Evolutionary conservation across 1,140 invertebrate species (phyloP).

Genomic region (Archegozetes longisetosus): DNA sequence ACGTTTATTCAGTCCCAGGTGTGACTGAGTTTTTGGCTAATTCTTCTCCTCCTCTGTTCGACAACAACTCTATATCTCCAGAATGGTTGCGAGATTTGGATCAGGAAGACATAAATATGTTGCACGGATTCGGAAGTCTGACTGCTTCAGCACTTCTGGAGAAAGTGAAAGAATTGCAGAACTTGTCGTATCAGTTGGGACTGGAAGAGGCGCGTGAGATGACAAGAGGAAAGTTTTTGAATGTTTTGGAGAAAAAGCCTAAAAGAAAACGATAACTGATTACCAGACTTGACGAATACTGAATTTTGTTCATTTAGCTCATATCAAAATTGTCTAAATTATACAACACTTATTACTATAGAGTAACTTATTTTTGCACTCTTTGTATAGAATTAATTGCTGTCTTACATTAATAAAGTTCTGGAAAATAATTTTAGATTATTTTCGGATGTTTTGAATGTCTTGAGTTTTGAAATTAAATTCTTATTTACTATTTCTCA

Average conservation of each 20-base stretch:
- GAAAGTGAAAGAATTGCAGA: conserved; percentile 81
- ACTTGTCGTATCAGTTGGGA: conserved; percentile 79
- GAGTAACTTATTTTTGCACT: too few species aligned
- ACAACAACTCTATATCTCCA: conserved; percentile 23
- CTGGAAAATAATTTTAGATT: too few species aligned
- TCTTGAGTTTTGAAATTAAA: too few species aligned
- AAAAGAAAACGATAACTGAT: not conserved
- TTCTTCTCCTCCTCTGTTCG: conserved; percentile 23
- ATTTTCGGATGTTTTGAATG: too few species aligned
- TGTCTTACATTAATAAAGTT: too few species aligned
- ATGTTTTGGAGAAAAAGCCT: conserved; percentile 39
- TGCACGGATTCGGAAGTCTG: conserved; percentile 58
- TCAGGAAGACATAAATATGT: conserved; percentile 46
- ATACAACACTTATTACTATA: too few species aligned
- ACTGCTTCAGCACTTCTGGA: conserved; percentile 60
- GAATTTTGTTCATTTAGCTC: too few species aligned
- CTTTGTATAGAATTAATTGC: too few species aligned
- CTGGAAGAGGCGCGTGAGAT: conserved; percentile 88
- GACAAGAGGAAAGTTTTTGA: conserved; percentile 83
- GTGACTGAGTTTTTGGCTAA: conserved; percentile 48
- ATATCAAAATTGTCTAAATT: too few species aligned
- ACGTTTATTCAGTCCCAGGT: conserved; percentile 45
- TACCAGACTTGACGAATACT: too few species aligned
- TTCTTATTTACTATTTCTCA: too few species aligned
- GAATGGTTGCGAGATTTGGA: conserved; percentile 32